Conservation (phyloP, 2,113 vertebrate species). For the Erpornis zantholeuca region DNA sequence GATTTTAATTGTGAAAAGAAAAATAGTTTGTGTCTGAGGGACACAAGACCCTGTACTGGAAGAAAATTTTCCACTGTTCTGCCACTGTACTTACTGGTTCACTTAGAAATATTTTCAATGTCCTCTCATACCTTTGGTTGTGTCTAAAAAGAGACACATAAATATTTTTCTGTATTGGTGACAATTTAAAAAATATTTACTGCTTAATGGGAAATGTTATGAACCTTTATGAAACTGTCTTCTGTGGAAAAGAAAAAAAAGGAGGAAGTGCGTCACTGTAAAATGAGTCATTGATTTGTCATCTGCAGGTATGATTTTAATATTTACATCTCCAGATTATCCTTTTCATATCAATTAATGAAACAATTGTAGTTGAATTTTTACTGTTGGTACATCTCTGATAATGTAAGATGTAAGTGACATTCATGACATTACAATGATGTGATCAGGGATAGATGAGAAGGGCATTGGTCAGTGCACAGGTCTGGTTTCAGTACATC, state of each 20-base stretch:
- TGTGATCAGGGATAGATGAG: not conserved
- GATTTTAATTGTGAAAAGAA: not conserved
- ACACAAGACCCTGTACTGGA: not conserved
- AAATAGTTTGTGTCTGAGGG: not conserved
- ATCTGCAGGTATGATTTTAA: not conserved
- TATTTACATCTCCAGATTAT: not conserved
- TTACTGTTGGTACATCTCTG: not conserved
- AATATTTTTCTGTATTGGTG: not conserved
- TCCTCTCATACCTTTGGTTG: not conserved
- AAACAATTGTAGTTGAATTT: not conserved
- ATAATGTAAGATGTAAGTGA: not conserved
- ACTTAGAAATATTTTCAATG: not conserved
- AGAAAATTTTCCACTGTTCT: not conserved
- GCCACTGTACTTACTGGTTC: not conserved
- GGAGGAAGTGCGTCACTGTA: not conserved
- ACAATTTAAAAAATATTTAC: not conserved
- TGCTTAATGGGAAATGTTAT: not conserved
- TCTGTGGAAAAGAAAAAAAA: not conserved
- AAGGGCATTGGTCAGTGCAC: not conserved
- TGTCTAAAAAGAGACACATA: not conserved
- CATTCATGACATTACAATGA: not conserved
- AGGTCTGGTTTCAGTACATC: not conserved
- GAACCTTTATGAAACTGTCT: not conserved
- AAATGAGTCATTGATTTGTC: not conserved
- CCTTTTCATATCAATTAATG: not conserved